A percentile compares a stretch with the other conserved stretches of the same genome.
phyloP scores from a whole-genome alignment of 1,140 invertebrate species.

The Zaprionus nigranus region DNA sequence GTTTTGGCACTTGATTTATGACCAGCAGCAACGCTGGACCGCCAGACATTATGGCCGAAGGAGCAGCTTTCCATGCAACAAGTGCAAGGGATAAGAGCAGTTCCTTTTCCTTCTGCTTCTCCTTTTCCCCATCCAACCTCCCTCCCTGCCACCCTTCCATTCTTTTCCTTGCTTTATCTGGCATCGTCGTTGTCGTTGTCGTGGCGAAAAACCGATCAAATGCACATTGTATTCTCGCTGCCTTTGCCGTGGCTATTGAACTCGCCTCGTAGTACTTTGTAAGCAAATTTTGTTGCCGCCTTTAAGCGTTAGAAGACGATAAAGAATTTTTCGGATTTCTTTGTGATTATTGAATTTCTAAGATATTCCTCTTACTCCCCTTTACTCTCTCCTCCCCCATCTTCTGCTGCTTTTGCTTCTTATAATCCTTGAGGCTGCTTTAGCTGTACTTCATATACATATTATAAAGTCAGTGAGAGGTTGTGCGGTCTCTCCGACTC shows the following conservation, averaged over 20 bases:
- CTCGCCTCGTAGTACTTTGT: neutral
- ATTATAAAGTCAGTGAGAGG: neutral
- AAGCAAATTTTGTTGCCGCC: constrained; percentile 6
- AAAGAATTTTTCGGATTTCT: constrained; percentile 2
- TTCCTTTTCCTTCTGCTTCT: neutral
- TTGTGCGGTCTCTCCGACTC: neutral
- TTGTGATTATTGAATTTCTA: constrained; percentile 4
- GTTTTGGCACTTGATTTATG: constrained; percentile 54
- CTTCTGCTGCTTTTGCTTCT: neutral
- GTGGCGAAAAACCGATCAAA: constrained; percentile 10
- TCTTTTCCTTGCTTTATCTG: neutral
- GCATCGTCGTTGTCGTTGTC: too few relatives aligned
- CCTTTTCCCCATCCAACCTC: too few relatives aligned
- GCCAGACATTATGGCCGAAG: neutral
- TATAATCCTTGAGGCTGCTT: neutral
- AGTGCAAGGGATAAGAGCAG: constrained; percentile 27
- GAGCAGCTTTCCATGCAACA: constrained; percentile 27
- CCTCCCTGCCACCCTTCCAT: neutral
- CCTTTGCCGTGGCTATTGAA: constrained; percentile 5
- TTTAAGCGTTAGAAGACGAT: neutral
- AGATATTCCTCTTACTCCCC: neutral
- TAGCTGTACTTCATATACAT: neutral
- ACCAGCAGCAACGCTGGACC: constrained; percentile 30
- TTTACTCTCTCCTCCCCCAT: neutral
- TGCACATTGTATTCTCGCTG: neutral